Conservation (phyloP, 2,797 vertebrate species). For the Squalus acanthias region DNA sequence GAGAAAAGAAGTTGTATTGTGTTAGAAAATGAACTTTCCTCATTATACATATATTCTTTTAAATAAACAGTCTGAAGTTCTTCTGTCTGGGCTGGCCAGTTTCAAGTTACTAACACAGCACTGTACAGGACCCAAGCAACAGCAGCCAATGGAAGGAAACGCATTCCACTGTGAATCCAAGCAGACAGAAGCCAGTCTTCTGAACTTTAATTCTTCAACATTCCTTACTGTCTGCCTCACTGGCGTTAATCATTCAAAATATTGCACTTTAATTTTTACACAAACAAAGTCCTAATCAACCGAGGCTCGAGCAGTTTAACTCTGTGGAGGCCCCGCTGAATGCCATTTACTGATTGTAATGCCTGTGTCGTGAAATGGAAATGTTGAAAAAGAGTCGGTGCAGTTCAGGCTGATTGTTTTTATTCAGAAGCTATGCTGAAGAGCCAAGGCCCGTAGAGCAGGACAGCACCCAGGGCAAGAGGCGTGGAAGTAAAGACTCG, state of each 20-base stretch:
- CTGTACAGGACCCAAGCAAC: constrained; percentile 45
- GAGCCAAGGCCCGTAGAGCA: neutral
- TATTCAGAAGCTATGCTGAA: neutral
- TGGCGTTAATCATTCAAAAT: constrained; percentile 35
- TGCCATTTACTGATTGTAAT: neutral
- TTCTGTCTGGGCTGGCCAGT: constrained; percentile 51
- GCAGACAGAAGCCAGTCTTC: constrained; percentile 51
- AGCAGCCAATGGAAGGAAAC: constrained; percentile 47
- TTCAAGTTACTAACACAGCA: constrained; percentile 53
- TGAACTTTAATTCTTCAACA: constrained; percentile 45
- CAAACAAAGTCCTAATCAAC: constrained; percentile 33
- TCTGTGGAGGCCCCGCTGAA: neutral
- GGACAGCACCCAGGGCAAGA: neutral
- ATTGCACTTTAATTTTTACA: constrained; percentile 37
- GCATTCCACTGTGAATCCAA: constrained; percentile 47
- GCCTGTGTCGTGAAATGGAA: too few relatives aligned
- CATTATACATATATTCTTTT: constrained; percentile 48
- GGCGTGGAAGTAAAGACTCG: neutral
- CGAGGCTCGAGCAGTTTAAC: constrained; percentile 1
- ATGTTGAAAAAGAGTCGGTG: neutral
- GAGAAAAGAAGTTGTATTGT: constrained; percentile 60
- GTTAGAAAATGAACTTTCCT: constrained; percentile 58
- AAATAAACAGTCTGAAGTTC: constrained; percentile 56
- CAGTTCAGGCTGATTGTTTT: neutral
- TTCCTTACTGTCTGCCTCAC: constrained; percentile 27